phyloP scores from a whole-genome alignment of 2,113 vertebrate species.

The Zapus hudsonius region DNA sequence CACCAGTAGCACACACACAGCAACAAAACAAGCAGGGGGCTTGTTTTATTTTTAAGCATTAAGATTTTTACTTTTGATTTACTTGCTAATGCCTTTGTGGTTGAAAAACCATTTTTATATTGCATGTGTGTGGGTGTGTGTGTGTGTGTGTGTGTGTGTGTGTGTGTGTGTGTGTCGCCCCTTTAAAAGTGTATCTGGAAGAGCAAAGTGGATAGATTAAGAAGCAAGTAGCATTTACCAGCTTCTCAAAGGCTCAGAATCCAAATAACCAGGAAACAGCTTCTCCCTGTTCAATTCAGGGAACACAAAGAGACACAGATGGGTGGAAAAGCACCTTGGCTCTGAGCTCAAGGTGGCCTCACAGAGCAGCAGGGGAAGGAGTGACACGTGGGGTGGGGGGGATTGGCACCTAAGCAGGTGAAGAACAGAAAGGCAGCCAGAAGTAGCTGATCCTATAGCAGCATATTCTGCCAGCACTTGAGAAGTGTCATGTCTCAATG shows the following conservation, averaged over 20 bases:
- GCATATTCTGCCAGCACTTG: too few species aligned
- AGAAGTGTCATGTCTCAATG: neutral
- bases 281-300: neutral
- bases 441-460: neutral
- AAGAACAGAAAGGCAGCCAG: neutral
- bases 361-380: neutral
- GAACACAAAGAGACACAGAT: neutral
- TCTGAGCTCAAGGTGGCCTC: neutral
- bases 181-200: neutral
- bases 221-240: neutral
- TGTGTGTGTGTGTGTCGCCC: neutral
- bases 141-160: too few species aligned
- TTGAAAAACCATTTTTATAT: neutral
- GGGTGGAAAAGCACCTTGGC: neutral
- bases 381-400: too few species aligned
- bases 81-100: neutral
- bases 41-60: slow-evolving; percentile 12
- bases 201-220: neutral
- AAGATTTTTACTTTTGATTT: slow-evolving; percentile 47
- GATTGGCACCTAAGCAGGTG: neutral
- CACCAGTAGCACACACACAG: too few species aligned
- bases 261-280: neutral
- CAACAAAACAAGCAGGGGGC: too few species aligned
- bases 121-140: too few species aligned
- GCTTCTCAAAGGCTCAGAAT: neutral